Conservation (phyloP, 2,888 invertebrate species). For the Cheilosia vernalis region DNA sequence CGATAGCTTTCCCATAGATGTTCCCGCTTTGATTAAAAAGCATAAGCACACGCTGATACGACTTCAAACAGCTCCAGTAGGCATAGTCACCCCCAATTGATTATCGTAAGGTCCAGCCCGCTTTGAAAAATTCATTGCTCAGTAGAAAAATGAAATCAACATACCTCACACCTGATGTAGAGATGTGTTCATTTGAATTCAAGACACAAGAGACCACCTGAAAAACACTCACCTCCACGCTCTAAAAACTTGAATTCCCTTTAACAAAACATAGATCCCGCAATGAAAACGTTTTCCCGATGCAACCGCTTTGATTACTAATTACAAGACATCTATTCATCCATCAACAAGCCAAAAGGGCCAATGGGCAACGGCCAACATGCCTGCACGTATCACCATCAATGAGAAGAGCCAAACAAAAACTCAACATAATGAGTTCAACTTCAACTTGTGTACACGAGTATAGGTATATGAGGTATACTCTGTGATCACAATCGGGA, state of each 20-base stretch:
- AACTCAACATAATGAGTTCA: slow-evolving; percentile 64
- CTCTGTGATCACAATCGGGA: slow-evolving; percentile 44
- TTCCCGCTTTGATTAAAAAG: too few species aligned
- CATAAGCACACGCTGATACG: too few species aligned
- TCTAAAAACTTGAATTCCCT: not conserved
- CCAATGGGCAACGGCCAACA: not conserved
- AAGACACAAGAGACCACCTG: not conserved
- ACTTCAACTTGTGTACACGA: slow-evolving; percentile 30
- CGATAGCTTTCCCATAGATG: too few species aligned
- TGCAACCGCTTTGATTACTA: slow-evolving; percentile 34
- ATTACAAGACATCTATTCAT: slow-evolving; percentile 27
- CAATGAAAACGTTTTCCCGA: slow-evolving; percentile 17
- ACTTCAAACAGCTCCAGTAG: too few species aligned
- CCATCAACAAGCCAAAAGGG: slow-evolving; percentile 25
- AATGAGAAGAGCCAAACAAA: slow-evolving; percentile 8
- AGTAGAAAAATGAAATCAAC: slow-evolving; percentile 1
- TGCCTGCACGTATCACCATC: slow-evolving; percentile 18
- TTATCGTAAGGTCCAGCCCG: too few species aligned
- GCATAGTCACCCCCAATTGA: too few species aligned
- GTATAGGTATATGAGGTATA: not conserved
- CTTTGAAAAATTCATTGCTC: not conserved
- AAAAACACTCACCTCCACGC: not conserved
- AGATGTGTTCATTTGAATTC: not conserved
- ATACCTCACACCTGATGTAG: not conserved
- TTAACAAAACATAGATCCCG: slow-evolving; percentile 14